These are phyloP conservation scores for Drosophila rufa DNA, from an alignment of 1,140 invertebrate genomes.

Conservation along the genomic window DNA sequence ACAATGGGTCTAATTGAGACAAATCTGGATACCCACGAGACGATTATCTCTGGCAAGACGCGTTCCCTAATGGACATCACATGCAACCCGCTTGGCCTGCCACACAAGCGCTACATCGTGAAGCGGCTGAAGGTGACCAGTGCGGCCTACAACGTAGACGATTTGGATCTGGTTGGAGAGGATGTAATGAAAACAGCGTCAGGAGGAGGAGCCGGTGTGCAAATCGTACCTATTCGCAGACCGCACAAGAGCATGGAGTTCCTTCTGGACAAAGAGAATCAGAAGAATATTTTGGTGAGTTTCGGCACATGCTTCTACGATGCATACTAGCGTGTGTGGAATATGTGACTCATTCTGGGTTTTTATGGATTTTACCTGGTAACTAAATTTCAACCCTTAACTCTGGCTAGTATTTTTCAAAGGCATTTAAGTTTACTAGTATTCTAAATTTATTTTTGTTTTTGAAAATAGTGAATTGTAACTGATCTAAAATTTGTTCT, in stretches of 20 bases:
- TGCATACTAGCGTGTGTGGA: neutral
- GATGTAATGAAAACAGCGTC: conserved; percentile 36
- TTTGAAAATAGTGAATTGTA: no score
- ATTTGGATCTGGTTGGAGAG: conserved; percentile 34
- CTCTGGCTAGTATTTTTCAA: neutral
- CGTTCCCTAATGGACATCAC: conserved; percentile 92
- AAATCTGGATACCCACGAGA: conserved; percentile 91
- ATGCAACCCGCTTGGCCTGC: conserved; percentile 84
- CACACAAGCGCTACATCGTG: conserved; percentile 63
- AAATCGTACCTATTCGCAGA: conserved; percentile 85
- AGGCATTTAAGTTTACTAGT: no score
- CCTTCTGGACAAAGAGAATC: conserved; percentile 95
- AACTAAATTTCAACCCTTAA: neutral
- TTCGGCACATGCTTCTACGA: neutral
- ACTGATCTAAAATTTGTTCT: no score
- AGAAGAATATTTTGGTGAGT: conserved; percentile 91
- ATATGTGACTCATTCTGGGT: neutral
- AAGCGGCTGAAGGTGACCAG: conserved; percentile 71
- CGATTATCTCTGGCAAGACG: conserved; percentile 88
- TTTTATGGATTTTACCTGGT: neutral
- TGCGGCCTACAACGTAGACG: conserved; percentile 43
- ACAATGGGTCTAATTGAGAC: conserved; percentile 92
- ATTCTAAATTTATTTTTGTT: no score
- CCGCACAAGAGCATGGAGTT: conserved; percentile 97
- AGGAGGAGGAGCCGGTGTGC: conserved; percentile 38